Conservation (phyloP, 2,888 invertebrate genomes). For the Endotricha flammealis region DNA sequence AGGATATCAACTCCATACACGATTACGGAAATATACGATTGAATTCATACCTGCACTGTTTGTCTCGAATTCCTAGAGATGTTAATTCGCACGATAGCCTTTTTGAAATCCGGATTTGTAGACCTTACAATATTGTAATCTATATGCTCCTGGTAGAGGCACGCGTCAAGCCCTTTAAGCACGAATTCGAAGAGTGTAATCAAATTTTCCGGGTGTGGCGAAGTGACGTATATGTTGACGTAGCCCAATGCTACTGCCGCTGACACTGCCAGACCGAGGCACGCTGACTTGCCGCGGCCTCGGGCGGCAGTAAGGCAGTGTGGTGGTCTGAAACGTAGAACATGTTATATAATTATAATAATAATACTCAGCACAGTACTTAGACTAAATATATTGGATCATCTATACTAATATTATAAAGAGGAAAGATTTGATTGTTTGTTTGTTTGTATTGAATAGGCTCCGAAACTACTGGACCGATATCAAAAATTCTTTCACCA, state of each 20-base stretch:
- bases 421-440: too few species aligned
- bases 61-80: constrained; percentile 93
- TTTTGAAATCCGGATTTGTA: constrained; percentile 97
- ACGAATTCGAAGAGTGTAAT: constrained; percentile 98
- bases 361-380: too few species aligned
- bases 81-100: constrained; percentile 95
- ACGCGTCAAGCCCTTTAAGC: constrained; percentile 92
- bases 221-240: constrained; percentile 97
- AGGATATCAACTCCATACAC: too few species aligned
- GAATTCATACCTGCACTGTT: constrained; percentile 92
- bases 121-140: constrained; percentile 97
- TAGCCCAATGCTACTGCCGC: constrained; percentile 90
- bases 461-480: too few species aligned
- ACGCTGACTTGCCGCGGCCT: constrained; percentile 98
- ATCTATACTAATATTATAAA: too few species aligned
- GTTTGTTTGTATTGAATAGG: too few species aligned
- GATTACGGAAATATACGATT: too few species aligned
- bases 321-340: constrained; percentile 89
- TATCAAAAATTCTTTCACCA: too few species aligned
- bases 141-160: constrained; percentile 96
- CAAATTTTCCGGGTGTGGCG: constrained; percentile 98
- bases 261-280: constrained; percentile 94
- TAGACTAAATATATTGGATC: too few species aligned
- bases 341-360: too few species aligned
- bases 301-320: constrained; percentile 97